These are phyloP conservation scores for Pyrgilauda ruficollis DNA, from an alignment of 2,113 vertebrate species.

Conservation along the genomic window DNA sequence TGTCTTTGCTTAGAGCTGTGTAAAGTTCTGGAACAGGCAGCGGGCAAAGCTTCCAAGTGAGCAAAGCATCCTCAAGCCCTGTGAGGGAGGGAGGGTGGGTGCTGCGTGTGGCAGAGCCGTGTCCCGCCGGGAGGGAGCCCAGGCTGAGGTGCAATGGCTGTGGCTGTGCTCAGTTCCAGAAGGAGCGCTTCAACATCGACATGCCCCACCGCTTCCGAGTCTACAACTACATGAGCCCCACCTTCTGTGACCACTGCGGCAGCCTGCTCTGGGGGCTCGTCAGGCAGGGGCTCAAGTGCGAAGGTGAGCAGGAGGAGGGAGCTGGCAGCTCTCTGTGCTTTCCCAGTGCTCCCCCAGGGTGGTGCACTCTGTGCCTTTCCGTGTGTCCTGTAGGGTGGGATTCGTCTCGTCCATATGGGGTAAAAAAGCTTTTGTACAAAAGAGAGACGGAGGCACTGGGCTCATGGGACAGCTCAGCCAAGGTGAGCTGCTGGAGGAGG, in stretches of 20 bases:
- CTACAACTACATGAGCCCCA: constrained; percentile 98
- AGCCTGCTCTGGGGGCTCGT: constrained; percentile 98
- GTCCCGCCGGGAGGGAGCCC: neutral
- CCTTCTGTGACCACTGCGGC: constrained; percentile 98
- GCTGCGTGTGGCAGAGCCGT: neutral
- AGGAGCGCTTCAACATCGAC: constrained; percentile 98
- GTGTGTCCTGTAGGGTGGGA: rapidly evolving
- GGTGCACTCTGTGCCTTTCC: rapidly evolving
- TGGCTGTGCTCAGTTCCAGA: constrained; percentile 86
- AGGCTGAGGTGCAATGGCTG: neutral
- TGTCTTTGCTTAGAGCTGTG: neutral
- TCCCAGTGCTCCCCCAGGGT: rapidly evolving
- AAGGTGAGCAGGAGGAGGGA: constrained; percentile 76
- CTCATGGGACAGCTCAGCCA: neutral
- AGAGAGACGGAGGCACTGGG: neutral
- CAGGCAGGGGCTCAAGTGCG: constrained; percentile 96
- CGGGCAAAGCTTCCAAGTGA: neutral
- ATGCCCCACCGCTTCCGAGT: constrained; percentile 96
- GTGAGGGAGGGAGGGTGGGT: neutral
- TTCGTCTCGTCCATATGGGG: rapidly evolving
- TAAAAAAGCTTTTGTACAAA: neutral
- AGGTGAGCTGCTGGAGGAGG: neutral
- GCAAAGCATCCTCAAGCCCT: neutral
- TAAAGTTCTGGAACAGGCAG: too few species aligned
- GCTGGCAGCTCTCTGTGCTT: neutral